phyloP scores from a whole-genome alignment of 1,140 invertebrate genomes.

The Anoplolepis gracilipes region DNA sequence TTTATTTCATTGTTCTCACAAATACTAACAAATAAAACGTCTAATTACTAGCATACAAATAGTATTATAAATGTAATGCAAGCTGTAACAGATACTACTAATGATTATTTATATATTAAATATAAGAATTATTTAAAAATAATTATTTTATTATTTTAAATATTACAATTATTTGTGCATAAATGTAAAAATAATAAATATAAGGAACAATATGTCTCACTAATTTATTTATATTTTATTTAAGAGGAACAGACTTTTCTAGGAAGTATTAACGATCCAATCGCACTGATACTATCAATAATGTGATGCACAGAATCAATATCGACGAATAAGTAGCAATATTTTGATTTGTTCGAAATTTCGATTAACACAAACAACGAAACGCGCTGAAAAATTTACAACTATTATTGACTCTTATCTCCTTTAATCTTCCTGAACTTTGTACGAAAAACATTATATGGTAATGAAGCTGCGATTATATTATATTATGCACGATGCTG shows the following conservation, averaged over 20 bases:
- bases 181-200: conserved; percentile 20
- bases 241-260: not conserved
- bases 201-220: not conserved
- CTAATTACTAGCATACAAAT: not conserved
- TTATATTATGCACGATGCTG: not conserved
- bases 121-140: not conserved
- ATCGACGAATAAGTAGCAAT: not conserved
- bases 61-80: too few relatives aligned
- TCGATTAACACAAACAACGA: not conserved
- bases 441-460: conserved; percentile 5
- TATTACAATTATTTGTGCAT: not conserved
- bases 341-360: not conserved
- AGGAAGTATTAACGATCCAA: not conserved
- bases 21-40: not conserved
- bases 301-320: not conserved
- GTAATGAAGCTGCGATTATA: not conserved
- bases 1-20: conserved; percentile 21
- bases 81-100: not conserved
- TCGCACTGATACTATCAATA: not conserved
- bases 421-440: not conserved
- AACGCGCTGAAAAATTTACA: not conserved
- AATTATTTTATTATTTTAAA: too few relatives aligned
- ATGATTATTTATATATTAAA: not conserved
- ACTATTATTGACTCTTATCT: not conserved
- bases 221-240: not conserved